These are phyloP conservation scores for Piprites chloris DNA, from an alignment of 2,113 vertebrate genomes.

Conservation along the genomic window DNA sequence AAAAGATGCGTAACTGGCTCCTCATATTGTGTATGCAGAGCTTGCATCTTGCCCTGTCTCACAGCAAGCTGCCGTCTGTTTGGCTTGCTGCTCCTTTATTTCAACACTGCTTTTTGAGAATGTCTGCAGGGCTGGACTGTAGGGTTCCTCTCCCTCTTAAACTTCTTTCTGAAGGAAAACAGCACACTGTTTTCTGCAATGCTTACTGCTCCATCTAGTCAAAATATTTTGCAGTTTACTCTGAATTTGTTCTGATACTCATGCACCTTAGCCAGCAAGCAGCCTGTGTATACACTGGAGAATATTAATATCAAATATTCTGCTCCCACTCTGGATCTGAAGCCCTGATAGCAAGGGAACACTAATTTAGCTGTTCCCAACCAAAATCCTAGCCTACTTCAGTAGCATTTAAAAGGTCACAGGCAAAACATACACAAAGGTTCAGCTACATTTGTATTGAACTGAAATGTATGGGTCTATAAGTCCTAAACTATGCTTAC, in stretches of 20 bases:
- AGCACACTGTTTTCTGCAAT: not conserved
- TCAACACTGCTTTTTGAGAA: not conserved
- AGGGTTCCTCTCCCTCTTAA: not conserved
- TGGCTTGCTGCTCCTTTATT: not conserved
- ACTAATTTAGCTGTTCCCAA: not conserved
- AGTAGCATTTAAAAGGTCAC: not conserved
- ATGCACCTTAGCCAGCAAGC: not conserved
- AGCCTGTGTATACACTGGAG: not conserved
- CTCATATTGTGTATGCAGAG: not conserved
- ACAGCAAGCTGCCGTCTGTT: not conserved
- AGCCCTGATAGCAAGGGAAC: not conserved
- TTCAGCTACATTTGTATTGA: not conserved
- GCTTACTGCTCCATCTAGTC: not conserved
- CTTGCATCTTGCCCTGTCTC: not conserved
- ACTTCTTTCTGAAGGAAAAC: not conserved
- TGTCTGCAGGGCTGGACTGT: not conserved
- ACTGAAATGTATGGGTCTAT: not conserved
- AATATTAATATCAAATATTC: not conserved
- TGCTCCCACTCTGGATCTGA: not conserved
- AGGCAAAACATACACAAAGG: accelerated
- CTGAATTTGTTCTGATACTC: not conserved
- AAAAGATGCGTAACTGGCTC: not conserved
- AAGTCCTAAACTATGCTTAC: not conserved
- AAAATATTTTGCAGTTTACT: not conserved
- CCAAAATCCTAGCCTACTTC: not conserved